phyloP scores from a whole-genome alignment of 2,797 vertebrate genomes.

The Paedocypris micromegethes region DNA sequence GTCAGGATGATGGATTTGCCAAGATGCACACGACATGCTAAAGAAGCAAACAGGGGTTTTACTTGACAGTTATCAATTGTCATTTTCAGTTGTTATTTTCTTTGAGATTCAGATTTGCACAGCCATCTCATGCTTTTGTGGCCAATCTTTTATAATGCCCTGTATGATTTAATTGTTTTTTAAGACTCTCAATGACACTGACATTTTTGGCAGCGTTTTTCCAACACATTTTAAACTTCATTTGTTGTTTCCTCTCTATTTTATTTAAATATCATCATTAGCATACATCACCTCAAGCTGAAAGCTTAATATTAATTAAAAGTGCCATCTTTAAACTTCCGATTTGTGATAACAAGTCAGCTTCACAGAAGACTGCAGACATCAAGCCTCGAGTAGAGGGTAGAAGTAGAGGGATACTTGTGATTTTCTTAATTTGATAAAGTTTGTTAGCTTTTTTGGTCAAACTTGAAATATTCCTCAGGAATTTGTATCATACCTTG shows the following conservation, averaged over 20 bases:
- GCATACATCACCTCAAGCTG: slow-evolving; percentile 20
- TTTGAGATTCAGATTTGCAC: no score
- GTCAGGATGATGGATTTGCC: slow-evolving; percentile 33
- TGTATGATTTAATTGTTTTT: no score
- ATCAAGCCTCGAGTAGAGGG: slow-evolving; percentile 22
- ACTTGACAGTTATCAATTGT: background rate
- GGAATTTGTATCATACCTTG: no score
- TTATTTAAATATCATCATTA: slow-evolving; percentile 14
- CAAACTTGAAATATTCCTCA: background rate
- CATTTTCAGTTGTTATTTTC: no score
- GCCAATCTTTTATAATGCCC: no score
- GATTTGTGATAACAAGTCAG: slow-evolving; percentile 14
- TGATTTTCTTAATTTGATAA: slow-evolving; percentile 18
- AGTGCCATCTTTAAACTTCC: slow-evolving; percentile 6
- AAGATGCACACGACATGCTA: background rate
- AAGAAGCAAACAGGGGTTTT: slow-evolving; percentile 18
- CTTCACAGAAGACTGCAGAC: slow-evolving; percentile 19
- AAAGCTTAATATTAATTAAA: slow-evolving; percentile 28
- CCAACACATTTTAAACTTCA: no score
- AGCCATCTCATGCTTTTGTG: no score
- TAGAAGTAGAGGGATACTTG: slow-evolving; percentile 10
- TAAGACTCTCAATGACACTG: no score
- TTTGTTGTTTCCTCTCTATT: background rate
- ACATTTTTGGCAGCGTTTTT: no score
- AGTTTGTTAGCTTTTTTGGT: slow-evolving; percentile 24